Evolutionary conservation across 2,888 invertebrate species (phyloP).

Genomic region (Pristionchus entomophagus): DNA sequence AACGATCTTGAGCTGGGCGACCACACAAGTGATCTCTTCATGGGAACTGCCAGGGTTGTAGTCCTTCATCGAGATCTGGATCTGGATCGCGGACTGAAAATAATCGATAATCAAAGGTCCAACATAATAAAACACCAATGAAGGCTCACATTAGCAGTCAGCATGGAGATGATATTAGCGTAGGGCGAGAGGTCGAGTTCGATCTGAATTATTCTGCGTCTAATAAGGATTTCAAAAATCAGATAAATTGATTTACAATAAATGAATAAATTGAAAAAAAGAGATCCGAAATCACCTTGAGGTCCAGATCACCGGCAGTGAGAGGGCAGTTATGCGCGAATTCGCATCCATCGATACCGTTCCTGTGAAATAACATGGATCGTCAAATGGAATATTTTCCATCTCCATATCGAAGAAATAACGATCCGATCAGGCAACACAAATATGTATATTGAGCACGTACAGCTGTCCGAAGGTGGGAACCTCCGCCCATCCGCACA

Average conservation of each 20-base stretch:
- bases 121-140: too few species aligned
- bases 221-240: neutral
- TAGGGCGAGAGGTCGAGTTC: conserved; percentile 52
- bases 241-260: too few species aligned
- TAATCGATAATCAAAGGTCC: too few species aligned
- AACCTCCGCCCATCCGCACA: conserved; percentile 65
- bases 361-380: conserved; percentile 52
- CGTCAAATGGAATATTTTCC: too few species aligned
- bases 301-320: conserved; percentile 64
- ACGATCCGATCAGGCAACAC: too few species aligned
- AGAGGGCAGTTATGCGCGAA: conserved; percentile 72
- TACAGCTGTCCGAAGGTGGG: conserved; percentile 68
- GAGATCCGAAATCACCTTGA: conserved; percentile 53
- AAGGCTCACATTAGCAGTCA: conserved; percentile 64
- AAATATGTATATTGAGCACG: too few species aligned
- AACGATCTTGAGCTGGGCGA: conserved; percentile 67
- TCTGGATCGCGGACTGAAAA: conserved; percentile 66
- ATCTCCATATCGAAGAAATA: too few species aligned
- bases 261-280: neutral
- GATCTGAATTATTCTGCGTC: neutral
- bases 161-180: conserved; percentile 65
- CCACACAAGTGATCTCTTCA: conserved; percentile 70
- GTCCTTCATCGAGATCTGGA: conserved; percentile 68
- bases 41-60: conserved; percentile 62
- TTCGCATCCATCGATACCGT: conserved; percentile 70